Evolutionary conservation across 2,888 invertebrate species (phyloP), one percentile per base, ranked within the genome.

Genomic region (Lasioglossum malachurum): DNA sequence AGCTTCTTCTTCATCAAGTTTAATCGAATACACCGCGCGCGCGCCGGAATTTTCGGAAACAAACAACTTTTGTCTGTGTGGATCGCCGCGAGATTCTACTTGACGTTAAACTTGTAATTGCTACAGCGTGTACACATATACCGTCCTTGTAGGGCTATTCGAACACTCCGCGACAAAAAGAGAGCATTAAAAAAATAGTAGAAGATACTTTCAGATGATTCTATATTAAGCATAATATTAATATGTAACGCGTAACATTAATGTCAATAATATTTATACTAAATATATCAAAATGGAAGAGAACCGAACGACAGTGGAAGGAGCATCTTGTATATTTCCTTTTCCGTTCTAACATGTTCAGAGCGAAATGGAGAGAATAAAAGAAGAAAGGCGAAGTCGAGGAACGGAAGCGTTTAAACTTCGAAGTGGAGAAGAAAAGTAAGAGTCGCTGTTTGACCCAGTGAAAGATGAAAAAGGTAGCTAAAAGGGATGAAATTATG

Each of bases 361-460:
- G 31, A 67, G 31, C 8, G 35, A 19, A 35, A 19, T 31, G 35
- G 35, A 35, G 3, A 35, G 31, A 35, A 35, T 67, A 23, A 71
- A 38, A 64, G 41, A n/a, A 44, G 0, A 44, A 64, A 76, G 23
- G 27, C 27, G 2, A 60, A 23, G 44, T 64, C 16, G 27, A 19
- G 60, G 12, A 64, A 12, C 12, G 44, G 27, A 64, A 76, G 60
- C 38, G 60, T 76, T n/a, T n/a, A 41, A 41, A 44, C 60, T n/a
- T 76, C 31, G 23, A 76, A 64, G 27, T 41, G 27, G 19, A 41
- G 31, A 60, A 27, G 64, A 64, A 76, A 64, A 23, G 75, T 60
- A 76, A 31, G 35, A 19, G 35, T 35, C 8, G 19, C 31, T 10
- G 35, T 35, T 67, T 19, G 67, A 67, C 67, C 31, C 16, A 67